phyloP scores from a whole-genome alignment of 2,888 invertebrate species.

The Tenthredo scrophulariae region DNA sequence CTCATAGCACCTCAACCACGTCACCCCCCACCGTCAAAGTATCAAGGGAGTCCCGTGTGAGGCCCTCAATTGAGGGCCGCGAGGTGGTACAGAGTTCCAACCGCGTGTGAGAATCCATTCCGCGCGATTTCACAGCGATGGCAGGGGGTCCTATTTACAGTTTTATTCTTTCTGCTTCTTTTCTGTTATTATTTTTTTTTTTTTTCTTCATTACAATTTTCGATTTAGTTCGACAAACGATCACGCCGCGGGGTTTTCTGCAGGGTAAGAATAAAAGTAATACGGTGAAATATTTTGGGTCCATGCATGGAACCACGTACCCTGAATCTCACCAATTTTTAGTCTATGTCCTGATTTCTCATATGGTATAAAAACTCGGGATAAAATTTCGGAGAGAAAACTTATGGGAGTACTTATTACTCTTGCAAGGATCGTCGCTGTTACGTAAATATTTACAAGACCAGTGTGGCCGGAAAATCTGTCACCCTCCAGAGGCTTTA shows the following conservation, averaged over 20 bases:
- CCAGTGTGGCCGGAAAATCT: not conserved
- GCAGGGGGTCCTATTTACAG: slow-evolving; percentile 56
- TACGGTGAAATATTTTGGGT: no score
- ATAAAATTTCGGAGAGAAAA: not conserved
- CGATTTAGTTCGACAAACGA: slow-evolving; percentile 40
- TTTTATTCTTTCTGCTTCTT: slow-evolving; percentile 19
- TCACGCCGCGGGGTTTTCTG: slow-evolving; percentile 22
- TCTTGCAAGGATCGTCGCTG: not conserved
- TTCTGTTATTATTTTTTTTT: not conserved
- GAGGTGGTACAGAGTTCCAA: slow-evolving; percentile 74
- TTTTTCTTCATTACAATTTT: slow-evolving; percentile 8
- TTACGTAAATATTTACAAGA: slow-evolving; percentile 27
- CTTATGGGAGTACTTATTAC: slow-evolving; percentile 1
- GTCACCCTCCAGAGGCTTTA: not conserved
- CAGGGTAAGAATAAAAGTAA: not conserved
- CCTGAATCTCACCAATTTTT: not conserved
- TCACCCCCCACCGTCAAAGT: slow-evolving; percentile 47
- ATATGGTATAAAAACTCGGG: not conserved
- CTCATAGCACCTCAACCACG: slow-evolving; percentile 23
- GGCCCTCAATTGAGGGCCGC: slow-evolving; percentile 63
- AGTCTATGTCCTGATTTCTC: not conserved
- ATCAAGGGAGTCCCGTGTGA: slow-evolving; percentile 59
- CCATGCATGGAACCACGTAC: not conserved
- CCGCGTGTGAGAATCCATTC: slow-evolving; percentile 77
- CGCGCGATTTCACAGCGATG: slow-evolving; percentile 72